Percentiles rank a stretch among this genome's conserved stretches.
Evolutionary conservation across 2,797 vertebrate genomes (phyloP).

Genomic region (Cynopterus sphinx): DNA sequence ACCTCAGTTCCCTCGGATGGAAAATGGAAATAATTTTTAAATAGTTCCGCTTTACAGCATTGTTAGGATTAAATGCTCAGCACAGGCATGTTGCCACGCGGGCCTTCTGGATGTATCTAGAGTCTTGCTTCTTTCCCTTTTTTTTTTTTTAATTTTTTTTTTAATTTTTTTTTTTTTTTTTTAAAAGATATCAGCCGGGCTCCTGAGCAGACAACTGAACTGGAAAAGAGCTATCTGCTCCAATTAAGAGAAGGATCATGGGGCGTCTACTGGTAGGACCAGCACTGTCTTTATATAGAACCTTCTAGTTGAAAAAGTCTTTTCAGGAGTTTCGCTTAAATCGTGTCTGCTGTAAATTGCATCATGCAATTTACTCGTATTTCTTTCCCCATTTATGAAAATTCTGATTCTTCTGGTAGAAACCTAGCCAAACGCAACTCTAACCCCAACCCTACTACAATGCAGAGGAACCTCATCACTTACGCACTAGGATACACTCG

Average conservation of each 20-base stretch:
- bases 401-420: background rate
- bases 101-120: background rate
- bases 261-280: background rate
- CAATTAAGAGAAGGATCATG: background rate
- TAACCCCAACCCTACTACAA: background rate
- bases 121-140: accelerated
- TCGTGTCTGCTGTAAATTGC: no score
- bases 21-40: background rate
- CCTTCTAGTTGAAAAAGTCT: background rate
- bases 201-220: background rate
- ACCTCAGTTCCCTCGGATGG: background rate
- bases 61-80: background rate
- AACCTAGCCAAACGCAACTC: background rate
- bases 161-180: background rate
- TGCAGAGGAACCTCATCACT: background rate
- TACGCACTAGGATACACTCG: no score
- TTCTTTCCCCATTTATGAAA: background rate
- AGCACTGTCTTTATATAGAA: background rate
- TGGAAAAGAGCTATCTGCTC: background rate
- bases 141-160: no score
- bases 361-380: background rate
- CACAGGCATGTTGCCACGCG: background rate
- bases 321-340: background rate
- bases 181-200: background rate
- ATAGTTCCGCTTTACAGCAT: background rate